Conservation (phyloP, 2,888 invertebrate genomes). For the Polyommatus icarus region DNA sequence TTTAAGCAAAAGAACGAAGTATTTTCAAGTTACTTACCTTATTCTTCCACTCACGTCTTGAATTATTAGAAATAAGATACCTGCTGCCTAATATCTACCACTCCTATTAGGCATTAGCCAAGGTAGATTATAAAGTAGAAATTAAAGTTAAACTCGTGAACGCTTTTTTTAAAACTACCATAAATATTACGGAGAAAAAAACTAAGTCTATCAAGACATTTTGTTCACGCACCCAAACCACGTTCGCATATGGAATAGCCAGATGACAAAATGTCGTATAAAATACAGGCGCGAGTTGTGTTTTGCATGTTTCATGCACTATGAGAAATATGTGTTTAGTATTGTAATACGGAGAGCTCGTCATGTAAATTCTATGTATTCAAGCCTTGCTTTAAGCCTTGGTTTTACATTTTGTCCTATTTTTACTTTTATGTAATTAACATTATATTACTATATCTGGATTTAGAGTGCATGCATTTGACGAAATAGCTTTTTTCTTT, state of each 20-base stretch:
- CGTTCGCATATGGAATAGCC: slow-evolving; percentile 57
- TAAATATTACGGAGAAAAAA: slow-evolving; percentile 2
- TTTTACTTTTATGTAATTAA: background rate
- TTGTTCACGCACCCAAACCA: slow-evolving; percentile 55
- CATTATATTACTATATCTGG: background rate
- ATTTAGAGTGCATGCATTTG: background rate
- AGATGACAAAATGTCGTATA: slow-evolving; percentile 69
- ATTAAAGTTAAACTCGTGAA: too few relatives aligned
- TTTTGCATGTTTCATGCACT: slow-evolving; percentile 64
- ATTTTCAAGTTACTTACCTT: too few relatives aligned
- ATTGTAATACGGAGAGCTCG: slow-evolving; percentile 38
- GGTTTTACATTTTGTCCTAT: background rate
- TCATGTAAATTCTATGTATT: slow-evolving; percentile 35
- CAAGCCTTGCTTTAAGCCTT: background rate
- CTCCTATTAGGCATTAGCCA: too few relatives aligned
- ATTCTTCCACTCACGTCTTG: too few relatives aligned
- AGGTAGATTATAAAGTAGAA: too few relatives aligned
- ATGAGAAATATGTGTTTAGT: slow-evolving; percentile 62
- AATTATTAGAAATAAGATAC: too few relatives aligned
- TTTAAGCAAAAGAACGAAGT: too few relatives aligned
- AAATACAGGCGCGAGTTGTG: slow-evolving; percentile 58
- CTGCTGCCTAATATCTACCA: too few relatives aligned
- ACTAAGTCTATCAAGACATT: slow-evolving; percentile 35
- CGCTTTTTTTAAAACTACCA: background rate
- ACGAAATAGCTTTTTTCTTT: background rate